Conservation (phyloP, 2,113 vertebrate species). For the Notarius quadriscutis region DNA sequence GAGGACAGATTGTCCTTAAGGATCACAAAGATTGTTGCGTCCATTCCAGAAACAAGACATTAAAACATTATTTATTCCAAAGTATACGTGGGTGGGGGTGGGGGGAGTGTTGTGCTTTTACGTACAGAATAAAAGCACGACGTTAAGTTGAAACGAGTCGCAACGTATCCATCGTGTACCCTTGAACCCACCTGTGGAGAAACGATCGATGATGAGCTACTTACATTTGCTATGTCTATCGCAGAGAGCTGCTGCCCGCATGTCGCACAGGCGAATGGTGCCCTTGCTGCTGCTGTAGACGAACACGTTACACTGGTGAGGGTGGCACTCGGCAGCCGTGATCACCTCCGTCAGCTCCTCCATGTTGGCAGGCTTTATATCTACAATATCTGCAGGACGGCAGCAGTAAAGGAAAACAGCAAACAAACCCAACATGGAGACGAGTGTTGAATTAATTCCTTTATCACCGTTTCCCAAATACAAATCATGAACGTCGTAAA, state of each 20-base stretch:
- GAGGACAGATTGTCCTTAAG: neutral
- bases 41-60: neutral
- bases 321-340: constrained; percentile 64
- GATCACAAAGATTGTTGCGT: constrained; percentile 6
- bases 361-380: constrained; percentile 68
- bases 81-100: neutral
- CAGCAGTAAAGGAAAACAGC: constrained; percentile 48
- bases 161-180: neutral
- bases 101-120: no score
- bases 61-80: neutral
- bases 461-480: neutral
- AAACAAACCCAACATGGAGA: neutral
- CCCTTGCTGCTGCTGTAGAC: constrained; percentile 67
- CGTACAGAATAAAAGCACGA: no score
- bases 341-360: constrained; percentile 67
- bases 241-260: constrained; percentile 60
- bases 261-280: constrained; percentile 64
- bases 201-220: neutral
- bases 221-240: constrained; percentile 64
- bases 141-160: neutral
- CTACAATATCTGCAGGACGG: constrained; percentile 61
- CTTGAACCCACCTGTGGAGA: neutral
- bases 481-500: neutral
- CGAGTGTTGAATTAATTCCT: neutral
- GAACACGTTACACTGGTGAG: constrained; percentile 63